Base-by-base conservation (phyloP, 2,797 vertebrate genomes). In the Pagetopsis macropterus region DNA sequence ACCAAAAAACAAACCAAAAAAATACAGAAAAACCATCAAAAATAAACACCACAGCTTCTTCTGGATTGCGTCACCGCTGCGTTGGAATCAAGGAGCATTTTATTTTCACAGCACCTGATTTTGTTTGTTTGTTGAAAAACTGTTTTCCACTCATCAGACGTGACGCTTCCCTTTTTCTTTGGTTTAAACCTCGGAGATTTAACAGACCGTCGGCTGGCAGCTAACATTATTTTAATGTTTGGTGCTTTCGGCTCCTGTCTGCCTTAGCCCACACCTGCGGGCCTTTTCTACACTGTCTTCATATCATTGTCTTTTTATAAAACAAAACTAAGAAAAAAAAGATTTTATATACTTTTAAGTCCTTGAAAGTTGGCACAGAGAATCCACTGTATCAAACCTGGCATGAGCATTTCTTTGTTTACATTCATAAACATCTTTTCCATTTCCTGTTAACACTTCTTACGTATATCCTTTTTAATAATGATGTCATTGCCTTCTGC, bases 131-230 rank as follows among this genome's bases (percentile, higher is more conserved):
- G 86, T 90, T 88, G 85, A 88, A 86, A 84, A 27, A 72, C 70
- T 31, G 17, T 8, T 77, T 67, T 61, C 69, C 57, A 56, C 49
- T 71, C 65, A 31, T 59, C 68, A 55, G 55, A 51, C 49, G 62
- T 55, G 51, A 70, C 51, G 3, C 71, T 65, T n/a, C 9, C 64
- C 37, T 67, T 23, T 44, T 40, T 16, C 17, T 21, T 9, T 57
- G 6, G 2, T 65, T 23, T 45, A 17, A 57, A 50, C 63, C 64
- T 58, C 2, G 40, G 48, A 76, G 41, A 45, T 72, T 41, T 21
- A 52, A 58, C 27, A 4, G 41, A 66, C 61, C 66, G 72, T 80
- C 63, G 85, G 89, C 91, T 90, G 93, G 91, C 93, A 90, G 90
- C 93, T 81, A 31, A 48, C 57, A 19, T 88, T 70, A 37, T 76